Evolutionary conservation across 2,113 vertebrate species (phyloP).

Genomic region (Amphiprion ocellaris): DNA sequence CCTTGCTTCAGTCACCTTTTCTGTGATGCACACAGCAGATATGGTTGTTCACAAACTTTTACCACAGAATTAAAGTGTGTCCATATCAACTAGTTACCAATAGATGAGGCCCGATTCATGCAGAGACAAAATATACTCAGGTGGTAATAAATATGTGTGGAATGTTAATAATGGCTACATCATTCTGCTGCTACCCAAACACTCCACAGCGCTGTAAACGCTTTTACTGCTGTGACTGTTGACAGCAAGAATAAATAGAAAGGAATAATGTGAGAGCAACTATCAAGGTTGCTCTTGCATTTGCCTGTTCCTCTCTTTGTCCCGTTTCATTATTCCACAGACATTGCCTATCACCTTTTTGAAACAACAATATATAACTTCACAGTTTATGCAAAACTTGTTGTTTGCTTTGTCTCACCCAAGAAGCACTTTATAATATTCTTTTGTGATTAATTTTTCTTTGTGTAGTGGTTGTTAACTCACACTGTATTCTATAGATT

Average conservation of each 20-base stretch:
- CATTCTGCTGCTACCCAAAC: neutral
- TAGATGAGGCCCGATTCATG: neutral
- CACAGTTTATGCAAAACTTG: no score
- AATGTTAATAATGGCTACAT: constrained; percentile 16
- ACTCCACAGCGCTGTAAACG: neutral
- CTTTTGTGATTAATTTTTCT: no score
- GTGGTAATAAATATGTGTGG: neutral
- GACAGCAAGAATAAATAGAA: neutral
- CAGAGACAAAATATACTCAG: neutral
- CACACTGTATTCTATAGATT: no score
- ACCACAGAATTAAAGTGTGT: neutral
- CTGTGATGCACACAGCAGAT: neutral
- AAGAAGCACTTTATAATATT: no score
- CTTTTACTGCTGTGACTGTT: neutral
- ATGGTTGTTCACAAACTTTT: neutral
- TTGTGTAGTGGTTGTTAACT: no score
- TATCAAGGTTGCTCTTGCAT: neutral
- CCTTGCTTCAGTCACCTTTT: neutral
- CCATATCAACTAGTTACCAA: neutral
- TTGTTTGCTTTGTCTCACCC: no score
- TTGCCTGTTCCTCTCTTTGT: neutral
- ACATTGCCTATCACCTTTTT: neutral
- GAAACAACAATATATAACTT: no score
- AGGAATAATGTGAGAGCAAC: no score
- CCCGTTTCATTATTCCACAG: neutral